Evolutionary conservation across 2,888 invertebrate species (phyloP).

Genomic region (Stenoptilia bipunctidactyla): DNA sequence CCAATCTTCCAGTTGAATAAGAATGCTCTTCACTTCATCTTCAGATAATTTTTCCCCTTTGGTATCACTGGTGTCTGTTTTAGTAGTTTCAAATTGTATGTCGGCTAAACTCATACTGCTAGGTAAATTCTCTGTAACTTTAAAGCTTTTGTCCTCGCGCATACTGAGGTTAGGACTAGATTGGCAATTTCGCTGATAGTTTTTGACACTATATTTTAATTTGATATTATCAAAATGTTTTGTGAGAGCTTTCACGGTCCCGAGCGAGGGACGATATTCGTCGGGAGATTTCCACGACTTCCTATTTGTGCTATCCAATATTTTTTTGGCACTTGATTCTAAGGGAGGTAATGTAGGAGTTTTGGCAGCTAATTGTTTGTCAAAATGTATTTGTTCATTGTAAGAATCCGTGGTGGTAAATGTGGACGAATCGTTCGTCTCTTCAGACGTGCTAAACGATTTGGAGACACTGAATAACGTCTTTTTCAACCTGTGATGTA

Average conservation of each 20-base stretch:
- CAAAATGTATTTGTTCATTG: constrained; percentile 29
- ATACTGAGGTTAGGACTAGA: constrained; percentile 58
- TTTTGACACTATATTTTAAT: constrained; percentile 49
- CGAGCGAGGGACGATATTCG: constrained; percentile 76
- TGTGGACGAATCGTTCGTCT: constrained; percentile 44
- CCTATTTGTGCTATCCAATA: constrained; percentile 44
- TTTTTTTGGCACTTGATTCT: constrained; percentile 38
- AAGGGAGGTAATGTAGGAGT: constrained; percentile 23
- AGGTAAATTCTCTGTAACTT: constrained; percentile 32
- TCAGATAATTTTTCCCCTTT: constrained; percentile 44
- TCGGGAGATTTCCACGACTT: constrained; percentile 80
- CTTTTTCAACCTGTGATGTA: constrained; percentile 43
- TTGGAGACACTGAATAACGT: constrained; percentile 43
- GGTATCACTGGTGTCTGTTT: constrained; percentile 38
- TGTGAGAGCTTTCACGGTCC: constrained; percentile 78
- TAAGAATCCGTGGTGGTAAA: constrained; percentile 49
- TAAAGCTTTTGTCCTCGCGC: constrained; percentile 29
- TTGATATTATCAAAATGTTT: constrained; percentile 75
- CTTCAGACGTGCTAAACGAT: constrained; percentile 48
- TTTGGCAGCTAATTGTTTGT: constrained; percentile 17
- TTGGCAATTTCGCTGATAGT: constrained; percentile 53
- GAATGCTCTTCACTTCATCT: constrained; percentile 57
- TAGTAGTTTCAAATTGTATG: constrained; percentile 47
- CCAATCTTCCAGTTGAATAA: constrained; percentile 62
- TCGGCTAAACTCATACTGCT: constrained; percentile 52